These are phyloP conservation scores for Ptyas mucosa DNA, from an alignment of 2,113 vertebrate genomes.

Conservation along the genomic window DNA sequence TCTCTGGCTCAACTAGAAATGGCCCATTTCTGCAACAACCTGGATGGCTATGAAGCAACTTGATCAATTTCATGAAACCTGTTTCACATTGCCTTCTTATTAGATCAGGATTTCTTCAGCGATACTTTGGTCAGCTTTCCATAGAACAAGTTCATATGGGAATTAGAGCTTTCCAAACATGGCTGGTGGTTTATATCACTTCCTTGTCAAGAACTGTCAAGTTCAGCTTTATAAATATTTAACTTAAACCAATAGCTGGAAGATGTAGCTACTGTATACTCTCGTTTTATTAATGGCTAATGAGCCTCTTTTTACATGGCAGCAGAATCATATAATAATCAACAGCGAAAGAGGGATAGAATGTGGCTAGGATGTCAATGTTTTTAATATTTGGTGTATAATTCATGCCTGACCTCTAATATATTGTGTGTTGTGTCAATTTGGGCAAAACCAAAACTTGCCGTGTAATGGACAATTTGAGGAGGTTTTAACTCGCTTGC, in stretches of 20 bases:
- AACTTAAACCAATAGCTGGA: conserved; percentile 52
- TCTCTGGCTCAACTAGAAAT: background rate
- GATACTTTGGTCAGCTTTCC: conserved; percentile 13
- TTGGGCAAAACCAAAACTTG: background rate
- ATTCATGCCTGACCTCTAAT: background rate
- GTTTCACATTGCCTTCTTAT: background rate
- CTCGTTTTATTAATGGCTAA: conserved; percentile 49
- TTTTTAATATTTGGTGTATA: background rate
- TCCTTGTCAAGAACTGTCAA: conserved; percentile 49
- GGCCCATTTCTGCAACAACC: background rate
- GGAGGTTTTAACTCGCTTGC: background rate
- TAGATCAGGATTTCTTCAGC: background rate
- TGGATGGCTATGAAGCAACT: background rate
- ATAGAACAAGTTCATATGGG: conserved; percentile 35
- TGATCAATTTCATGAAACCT: background rate
- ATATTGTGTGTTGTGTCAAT: background rate
- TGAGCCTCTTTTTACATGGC: conserved; percentile 43
- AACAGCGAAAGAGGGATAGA: conserved; percentile 9
- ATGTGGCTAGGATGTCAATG: background rate
- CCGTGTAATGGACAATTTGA: background rate
- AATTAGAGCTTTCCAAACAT: conserved; percentile 34
- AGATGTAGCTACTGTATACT: conserved; percentile 42
- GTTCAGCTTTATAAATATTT: conserved; percentile 66
- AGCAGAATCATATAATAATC: conserved; percentile 23
- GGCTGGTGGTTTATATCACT: conserved; percentile 46